Base-by-base conservation (phyloP, 2,113 vertebrate species). In the Cisticola juncidis region DNA sequence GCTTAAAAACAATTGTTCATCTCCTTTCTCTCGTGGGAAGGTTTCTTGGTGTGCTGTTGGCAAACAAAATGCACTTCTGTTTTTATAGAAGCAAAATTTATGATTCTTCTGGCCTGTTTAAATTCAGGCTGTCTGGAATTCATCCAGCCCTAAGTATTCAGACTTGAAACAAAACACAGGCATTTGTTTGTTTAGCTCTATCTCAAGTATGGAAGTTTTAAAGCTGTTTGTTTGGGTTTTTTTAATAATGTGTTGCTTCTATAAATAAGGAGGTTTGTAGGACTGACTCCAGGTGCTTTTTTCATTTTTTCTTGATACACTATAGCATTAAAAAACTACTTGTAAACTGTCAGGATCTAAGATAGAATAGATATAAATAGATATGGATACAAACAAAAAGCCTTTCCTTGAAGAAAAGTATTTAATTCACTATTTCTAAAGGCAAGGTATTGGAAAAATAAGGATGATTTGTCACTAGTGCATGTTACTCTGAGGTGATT, bases 111-210 rank as follows among this genome's bases (percentile, higher is more conserved):
- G 81, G 57, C 38, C 51, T 53, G 25, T 71, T 91, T 72, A 54
- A 76, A 77, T 83, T 91, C 38, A 64, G 35, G 45, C 20, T 40
- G 93, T 48, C 42, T 96, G 92, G 86, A 94, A 42, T 94, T 81
- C 47, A 71, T 74, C 57, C 79, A 90, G 12, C 61, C 13, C 3
- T 16, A n/a, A 53, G 58, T 81, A 85, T 94, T 81, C 60, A 81
- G 88, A 65, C 54, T 65, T 73, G 61, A 69, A 95, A 90, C 15
- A 48, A 78, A 81, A 33, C n/a, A 50, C 24, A 84, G 42, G 36
- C 73, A n/a, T 73, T 84, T 36, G 10, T 90, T 90, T 84, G 45
- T 92, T 93, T 70, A 92, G 50, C 19, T 22, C 26, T 62, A 8
- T 66, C 56, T 81, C 48, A 74, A 88, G 35, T 9, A 24, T 29